Base-by-base conservation (phyloP, 2,888 invertebrate genomes). In the Leptinotarsa juncta region DNA sequence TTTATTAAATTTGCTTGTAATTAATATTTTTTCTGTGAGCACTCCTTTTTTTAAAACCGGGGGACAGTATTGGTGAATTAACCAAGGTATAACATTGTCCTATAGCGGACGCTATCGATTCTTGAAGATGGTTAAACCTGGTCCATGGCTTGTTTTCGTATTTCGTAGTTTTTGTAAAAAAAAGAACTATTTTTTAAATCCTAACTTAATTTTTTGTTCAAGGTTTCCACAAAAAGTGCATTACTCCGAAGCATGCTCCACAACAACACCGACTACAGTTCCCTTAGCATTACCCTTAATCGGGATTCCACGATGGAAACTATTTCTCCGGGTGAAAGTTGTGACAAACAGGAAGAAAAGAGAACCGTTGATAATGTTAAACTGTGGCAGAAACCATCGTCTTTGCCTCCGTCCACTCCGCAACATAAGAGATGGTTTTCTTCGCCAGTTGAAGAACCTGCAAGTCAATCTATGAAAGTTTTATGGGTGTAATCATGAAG, bases 381-480 rank as follows among this genome's bases (percentile, higher is more conserved):
- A 76, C 79, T 87, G 48, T 87, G 87, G 87, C 81, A 86, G 70
- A 86, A 82, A 76, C 84, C 85, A 0, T 73, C 77, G n/a, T 73
- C 68, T 32, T 65, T 65, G 18, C 26, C 72, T 7, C 18, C 62
- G 23, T 3, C 55, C 14, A 49, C 72, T n/a, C 67, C 78, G 75
- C 71, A 78, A 65, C 87, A 88, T 76, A 85, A 85, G 78, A 79
- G 87, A 72, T 87, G 87, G 86, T 84, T 82, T 81, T 87, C 87
- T 14, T 83, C 84, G 20, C 86, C 87, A 3, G 84, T 82, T 26
- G 83, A 83, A 51, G 77, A 79, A 32, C 72, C 75, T 53, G 79
- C 78, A 42, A 80, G 79, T 67, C 81, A 82, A 60, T 80, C 83
- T 10, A 65, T 85, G 67, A 85, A 85, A 80, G 87, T 86, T 69